Evolutionary conservation across 2,113 vertebrate genomes (phyloP), one percentile per base, ranked within the genome.

Genomic region (Ceyx melanurus): DNA sequence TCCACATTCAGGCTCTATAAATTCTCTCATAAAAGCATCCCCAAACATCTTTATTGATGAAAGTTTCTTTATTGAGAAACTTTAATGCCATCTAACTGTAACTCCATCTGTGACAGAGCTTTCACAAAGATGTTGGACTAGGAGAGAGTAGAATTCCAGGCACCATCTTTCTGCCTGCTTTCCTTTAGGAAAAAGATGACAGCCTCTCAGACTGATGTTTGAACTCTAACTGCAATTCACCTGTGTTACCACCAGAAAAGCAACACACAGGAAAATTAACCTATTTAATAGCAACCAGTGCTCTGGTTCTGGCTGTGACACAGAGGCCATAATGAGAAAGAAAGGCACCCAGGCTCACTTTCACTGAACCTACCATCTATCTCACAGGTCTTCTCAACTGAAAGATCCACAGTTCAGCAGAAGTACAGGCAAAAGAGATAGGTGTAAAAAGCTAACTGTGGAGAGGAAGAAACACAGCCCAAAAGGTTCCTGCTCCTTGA

Each of bases 381-480:
- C 64, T 82, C 67, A 72, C 42, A 82, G 35, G 33, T 66, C 42
- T 19, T 77, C 64, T 10, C 3, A 0, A 21, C 17, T 29, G 40
- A 66, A 77, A 88, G 4, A 70, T 8, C 26, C 33, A 60, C n/a
- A 75, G 54, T 46, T 82, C 58, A 65, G 57, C 45, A 85, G 40
- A 85, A 87, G 28, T 29, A 84, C 33, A 75, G 42, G 56, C 57
- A 73, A 68, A 86, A 86, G n/a, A 72, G 42, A 66, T 26, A 28
- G 16, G 28, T 50, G 42, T 48, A 90, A 67, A 88, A 88, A 88
- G 23, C 45, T 45, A 82, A 64, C 12, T 50, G 18, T 42, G 46
- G 75, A 82, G 89, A 51, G 48, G 84, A 94, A 37, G n/a, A 80
- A 91, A 83, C 37, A 82, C 72, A 73, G 37, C 42, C 76, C 85